Conservation (phyloP, 2,113 vertebrate species). For the Calonectris borealis region DNA sequence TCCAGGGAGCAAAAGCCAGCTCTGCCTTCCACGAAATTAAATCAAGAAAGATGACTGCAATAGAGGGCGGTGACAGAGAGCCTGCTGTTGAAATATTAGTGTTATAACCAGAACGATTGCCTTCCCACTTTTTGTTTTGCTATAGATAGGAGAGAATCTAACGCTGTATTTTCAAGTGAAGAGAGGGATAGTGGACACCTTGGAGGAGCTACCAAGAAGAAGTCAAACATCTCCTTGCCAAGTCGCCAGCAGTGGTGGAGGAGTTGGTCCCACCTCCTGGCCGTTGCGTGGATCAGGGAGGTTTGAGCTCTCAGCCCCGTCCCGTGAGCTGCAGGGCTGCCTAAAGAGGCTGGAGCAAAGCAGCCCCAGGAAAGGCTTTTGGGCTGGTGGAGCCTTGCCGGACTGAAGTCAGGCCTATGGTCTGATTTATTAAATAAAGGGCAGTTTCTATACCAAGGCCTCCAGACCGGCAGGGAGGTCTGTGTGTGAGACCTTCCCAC, state of each 20-base stretch:
- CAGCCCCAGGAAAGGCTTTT: background rate
- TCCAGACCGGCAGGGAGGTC: background rate
- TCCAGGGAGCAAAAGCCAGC: background rate
- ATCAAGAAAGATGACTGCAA: background rate
- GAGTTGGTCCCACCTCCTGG: background rate
- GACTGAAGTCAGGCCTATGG: background rate
- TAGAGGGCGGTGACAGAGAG: background rate
- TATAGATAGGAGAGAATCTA: background rate
- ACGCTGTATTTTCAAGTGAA: background rate
- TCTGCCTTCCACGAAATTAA: background rate
- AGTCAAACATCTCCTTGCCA: background rate
- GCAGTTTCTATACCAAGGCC: background rate
- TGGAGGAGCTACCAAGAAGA: background rate
- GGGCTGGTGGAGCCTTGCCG: background rate
- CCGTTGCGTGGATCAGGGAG: background rate
- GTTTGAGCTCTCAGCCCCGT: background rate
- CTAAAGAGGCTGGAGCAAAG: background rate
- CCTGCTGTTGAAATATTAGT: background rate
- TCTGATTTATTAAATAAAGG: background rate
- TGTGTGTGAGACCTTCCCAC: background rate
- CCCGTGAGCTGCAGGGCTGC: background rate
- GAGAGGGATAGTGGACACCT: background rate
- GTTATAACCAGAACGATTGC: background rate
- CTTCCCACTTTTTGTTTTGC: background rate
- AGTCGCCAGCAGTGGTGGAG: fast-evolving